phyloP scores from a whole-genome alignment of 2,888 invertebrate genomes.

The Lasioglossum figueresi region DNA sequence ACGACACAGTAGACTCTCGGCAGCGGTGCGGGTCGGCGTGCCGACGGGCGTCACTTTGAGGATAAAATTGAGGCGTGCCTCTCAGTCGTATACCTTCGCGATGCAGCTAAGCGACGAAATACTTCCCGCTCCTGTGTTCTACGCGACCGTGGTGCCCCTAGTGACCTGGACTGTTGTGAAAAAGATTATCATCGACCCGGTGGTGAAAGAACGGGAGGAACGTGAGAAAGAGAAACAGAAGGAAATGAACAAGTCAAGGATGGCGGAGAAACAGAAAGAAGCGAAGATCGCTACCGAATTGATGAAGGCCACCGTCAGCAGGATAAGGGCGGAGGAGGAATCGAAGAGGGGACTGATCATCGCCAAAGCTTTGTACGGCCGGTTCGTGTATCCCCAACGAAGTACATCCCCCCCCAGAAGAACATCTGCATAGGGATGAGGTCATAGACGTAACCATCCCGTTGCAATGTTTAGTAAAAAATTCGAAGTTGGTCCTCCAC shows the following conservation, averaged over 20 bases:
- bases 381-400: constrained; percentile 84
- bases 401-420: constrained; percentile 70
- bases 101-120: constrained; percentile 96
- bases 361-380: constrained; percentile 92
- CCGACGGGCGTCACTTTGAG: constrained; percentile 95
- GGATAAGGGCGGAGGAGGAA: constrained; percentile 93
- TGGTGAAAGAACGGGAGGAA: constrained; percentile 90
- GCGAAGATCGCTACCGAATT: constrained; percentile 94
- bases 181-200: constrained; percentile 93
- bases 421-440: constrained; percentile 83
- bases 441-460: constrained; percentile 97
- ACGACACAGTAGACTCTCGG: constrained; percentile 94
- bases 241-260: constrained; percentile 91
- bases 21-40: constrained; percentile 93
- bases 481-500: constrained; percentile 94
- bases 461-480: constrained; percentile 96
- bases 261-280: constrained; percentile 92
- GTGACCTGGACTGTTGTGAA: constrained; percentile 92
- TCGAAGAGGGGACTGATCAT: constrained; percentile 94
- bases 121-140: constrained; percentile 95
- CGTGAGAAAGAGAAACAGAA: constrained; percentile 92
- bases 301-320: constrained; percentile 95
- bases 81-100: constrained; percentile 94
- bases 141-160: constrained; percentile 95
- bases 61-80: constrained; percentile 93